A percentile compares a stretch with the other conserved stretches of the same genome.
phyloP scores from a whole-genome alignment of 2,113 vertebrate genomes.

The Labeo catla region DNA sequence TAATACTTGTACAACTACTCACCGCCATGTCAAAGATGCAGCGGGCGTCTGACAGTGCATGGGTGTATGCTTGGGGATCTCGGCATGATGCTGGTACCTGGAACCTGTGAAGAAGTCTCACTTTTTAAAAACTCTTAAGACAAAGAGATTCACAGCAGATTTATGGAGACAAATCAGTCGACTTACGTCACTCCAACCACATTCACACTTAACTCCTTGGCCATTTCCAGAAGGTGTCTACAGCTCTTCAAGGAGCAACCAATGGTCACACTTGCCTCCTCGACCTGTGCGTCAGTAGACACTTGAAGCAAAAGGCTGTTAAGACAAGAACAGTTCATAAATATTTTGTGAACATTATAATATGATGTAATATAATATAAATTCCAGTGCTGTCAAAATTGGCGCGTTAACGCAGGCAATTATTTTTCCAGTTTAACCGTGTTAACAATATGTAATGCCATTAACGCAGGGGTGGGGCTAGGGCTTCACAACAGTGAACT shows the following conservation, averaged over 20 bases:
- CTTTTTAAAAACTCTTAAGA: background rate
- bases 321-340: background rate
- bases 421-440: too few species aligned
- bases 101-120: slow-evolving; percentile 77
- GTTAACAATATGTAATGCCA: too few species aligned
- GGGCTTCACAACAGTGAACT: too few species aligned
- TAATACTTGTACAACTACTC: slow-evolving; percentile 63
- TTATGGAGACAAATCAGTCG: background rate
- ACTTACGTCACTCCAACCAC: slow-evolving; percentile 92
- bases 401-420: too few species aligned
- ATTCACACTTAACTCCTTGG: slow-evolving; percentile 88
- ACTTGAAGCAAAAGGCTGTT: slow-evolving; percentile 94
- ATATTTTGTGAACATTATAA: too few species aligned
- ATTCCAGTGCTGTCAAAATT: too few species aligned
- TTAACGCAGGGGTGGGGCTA: too few species aligned
- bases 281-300: slow-evolving; percentile 88
- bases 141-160: background rate
- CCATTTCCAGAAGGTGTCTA: slow-evolving; percentile 92
- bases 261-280: slow-evolving; percentile 92
- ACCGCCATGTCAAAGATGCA: slow-evolving; percentile 99
- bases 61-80: slow-evolving; percentile 86
- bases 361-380: too few species aligned
- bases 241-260: slow-evolving; percentile 95
- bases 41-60: slow-evolving; percentile 93
- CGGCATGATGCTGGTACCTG: slow-evolving; percentile 90